These are phyloP conservation scores for Numenius phaeopus DNA, from an alignment of 2,797 vertebrate species.

Conservation along the genomic window DNA sequence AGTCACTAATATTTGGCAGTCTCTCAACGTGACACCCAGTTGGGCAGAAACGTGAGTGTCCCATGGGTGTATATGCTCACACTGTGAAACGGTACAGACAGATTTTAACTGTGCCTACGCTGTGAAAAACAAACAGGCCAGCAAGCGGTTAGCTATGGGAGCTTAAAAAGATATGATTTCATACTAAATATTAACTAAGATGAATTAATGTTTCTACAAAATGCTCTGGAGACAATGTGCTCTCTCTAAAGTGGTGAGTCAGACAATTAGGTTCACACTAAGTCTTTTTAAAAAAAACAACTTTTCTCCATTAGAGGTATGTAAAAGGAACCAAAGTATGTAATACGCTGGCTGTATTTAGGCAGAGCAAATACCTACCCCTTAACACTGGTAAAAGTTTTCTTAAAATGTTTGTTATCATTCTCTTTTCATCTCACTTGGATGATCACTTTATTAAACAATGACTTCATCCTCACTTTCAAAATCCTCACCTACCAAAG, in stretches of 20 bases:
- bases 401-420: neutral
- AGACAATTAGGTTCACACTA: neutral
- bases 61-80: neutral
- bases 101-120: neutral
- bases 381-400: neutral
- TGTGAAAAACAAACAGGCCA: neutral
- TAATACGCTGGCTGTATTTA: neutral
- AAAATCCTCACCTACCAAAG: neutral
- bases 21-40: neutral
- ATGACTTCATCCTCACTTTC: neutral
- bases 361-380: neutral
- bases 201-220: neutral
- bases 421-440: neutral
- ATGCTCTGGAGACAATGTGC: neutral
- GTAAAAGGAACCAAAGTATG: neutral
- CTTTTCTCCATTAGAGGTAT: neutral
- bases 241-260: neutral
- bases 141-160: neutral
- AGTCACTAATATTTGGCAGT: neutral
- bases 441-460: constrained; percentile 4
- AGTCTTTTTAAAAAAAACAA: neutral
- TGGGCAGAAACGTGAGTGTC: neutral
- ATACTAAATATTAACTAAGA: neutral
- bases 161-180: neutral
- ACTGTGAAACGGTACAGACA: neutral